phyloP scores from a whole-genome alignment of 2,888 invertebrate species.

The Melanotus villosus region DNA sequence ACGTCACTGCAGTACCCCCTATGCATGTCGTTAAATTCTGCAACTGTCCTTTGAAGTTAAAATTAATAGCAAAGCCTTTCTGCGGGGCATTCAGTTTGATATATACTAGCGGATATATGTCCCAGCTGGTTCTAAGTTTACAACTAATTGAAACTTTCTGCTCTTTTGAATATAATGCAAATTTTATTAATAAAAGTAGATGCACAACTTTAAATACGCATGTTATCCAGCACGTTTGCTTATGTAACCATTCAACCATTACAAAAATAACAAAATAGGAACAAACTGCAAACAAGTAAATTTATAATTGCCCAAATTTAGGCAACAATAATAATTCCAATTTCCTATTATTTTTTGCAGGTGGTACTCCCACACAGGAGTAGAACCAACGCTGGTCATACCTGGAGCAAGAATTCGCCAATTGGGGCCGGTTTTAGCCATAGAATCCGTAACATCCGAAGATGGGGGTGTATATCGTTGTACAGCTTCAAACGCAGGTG shows the following conservation, averaged over 20 bases:
- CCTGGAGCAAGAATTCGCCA: conserved; percentile 77
- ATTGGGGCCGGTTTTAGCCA: conserved; percentile 78
- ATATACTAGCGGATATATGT: conserved; percentile 15
- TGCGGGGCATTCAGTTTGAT: conserved; percentile 6
- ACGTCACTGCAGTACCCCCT: conserved; percentile 35
- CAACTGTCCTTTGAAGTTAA: conserved; percentile 43
- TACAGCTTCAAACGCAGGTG: conserved; percentile 78
- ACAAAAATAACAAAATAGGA: too few species aligned
- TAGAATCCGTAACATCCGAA: conserved; percentile 80
- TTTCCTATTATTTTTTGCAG: conserved; percentile 67
- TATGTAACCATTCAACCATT: too few species aligned
- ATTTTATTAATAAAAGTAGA: too few species aligned
- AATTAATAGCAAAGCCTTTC: conserved; percentile 37
- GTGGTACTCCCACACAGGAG: conserved; percentile 79
- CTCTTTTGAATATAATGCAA: conserved; percentile 5
- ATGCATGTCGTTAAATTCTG: conserved; percentile 36
- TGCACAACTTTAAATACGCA: too few species aligned
- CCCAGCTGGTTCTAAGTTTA: background rate
- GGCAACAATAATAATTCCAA: too few species aligned
- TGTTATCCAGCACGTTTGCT: too few species aligned
- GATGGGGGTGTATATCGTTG: conserved; percentile 80
- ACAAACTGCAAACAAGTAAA: too few species aligned
- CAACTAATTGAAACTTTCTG: background rate
- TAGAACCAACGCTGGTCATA: conserved; percentile 75
- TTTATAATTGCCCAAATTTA: too few species aligned